phyloP scores from a whole-genome alignment of 1,140 invertebrate genomes.

The Drosophila sechellia region DNA sequence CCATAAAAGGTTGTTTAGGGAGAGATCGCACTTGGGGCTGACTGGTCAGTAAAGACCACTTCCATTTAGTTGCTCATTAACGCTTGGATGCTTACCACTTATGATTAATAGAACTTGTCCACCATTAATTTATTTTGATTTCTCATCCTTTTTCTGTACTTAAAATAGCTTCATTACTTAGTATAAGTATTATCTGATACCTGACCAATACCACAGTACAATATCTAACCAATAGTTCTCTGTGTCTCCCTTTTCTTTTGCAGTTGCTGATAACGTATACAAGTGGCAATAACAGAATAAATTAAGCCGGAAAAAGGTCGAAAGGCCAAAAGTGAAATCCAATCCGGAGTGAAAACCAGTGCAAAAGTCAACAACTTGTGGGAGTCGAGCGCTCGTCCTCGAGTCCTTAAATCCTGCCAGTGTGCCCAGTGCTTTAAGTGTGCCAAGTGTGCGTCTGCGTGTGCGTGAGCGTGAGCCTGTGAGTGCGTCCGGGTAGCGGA shows the following conservation, averaged over 20 bases:
- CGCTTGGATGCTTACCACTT: background rate
- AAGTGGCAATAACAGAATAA: constrained; percentile 50
- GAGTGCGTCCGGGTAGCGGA: constrained; percentile 34
- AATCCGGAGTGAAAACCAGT: constrained; percentile 49
- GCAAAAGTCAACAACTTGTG: constrained; percentile 28
- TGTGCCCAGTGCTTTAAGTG: constrained; percentile 33
- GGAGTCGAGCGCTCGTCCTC: constrained; percentile 18
- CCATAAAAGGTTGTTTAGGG: constrained; percentile 20
- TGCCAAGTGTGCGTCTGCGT: constrained; percentile 7
- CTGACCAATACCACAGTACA: background rate
- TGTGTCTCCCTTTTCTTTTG: constrained; percentile 21
- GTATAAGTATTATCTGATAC: no score
- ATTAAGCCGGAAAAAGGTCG: constrained; percentile 35
- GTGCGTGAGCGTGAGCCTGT: constrained; percentile 7
- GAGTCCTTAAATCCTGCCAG: constrained; percentile 22
- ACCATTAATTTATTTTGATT: no score
- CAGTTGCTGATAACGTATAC: constrained; percentile 55
- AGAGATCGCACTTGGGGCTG: background rate
- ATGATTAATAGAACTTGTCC: no score
- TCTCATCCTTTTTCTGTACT: background rate
- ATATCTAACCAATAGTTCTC: background rate
- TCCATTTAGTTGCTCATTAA: background rate
- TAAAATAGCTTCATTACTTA: background rate
- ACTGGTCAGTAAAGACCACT: background rate
- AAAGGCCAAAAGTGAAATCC: constrained; percentile 30